phyloP scores from a whole-genome alignment of 2,888 invertebrate genomes.

The Diplazon laetatorius region DNA sequence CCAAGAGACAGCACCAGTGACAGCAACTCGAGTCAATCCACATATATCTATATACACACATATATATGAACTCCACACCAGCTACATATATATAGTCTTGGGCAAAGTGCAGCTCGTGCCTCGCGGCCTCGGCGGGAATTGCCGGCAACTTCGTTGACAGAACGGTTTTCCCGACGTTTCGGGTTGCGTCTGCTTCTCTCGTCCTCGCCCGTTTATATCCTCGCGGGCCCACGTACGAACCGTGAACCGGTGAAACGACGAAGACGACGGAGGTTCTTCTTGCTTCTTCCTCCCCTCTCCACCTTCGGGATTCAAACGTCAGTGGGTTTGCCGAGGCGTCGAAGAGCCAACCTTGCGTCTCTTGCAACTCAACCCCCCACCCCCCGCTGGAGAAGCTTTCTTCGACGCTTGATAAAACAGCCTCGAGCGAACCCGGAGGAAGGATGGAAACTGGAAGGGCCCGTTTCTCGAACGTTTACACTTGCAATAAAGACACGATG shows the following conservation, averaged over 20 bases:
- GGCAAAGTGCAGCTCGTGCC: constrained; percentile 11
- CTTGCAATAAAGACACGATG: constrained; percentile 55
- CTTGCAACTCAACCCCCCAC: constrained; percentile 17
- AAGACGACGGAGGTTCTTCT: constrained; percentile 31
- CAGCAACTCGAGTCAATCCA: constrained; percentile 24
- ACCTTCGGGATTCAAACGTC: constrained; percentile 46
- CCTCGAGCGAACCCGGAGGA: constrained; percentile 33
- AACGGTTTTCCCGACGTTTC: constrained; percentile 53
- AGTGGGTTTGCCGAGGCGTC: constrained; percentile 34
- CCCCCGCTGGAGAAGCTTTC: constrained; percentile 43
- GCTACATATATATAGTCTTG: neutral
- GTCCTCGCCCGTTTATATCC: constrained; percentile 29
- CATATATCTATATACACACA: constrained; percentile 24
- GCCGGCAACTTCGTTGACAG: constrained; percentile 64
- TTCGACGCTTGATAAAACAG: constrained; percentile 53
- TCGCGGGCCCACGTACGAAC: constrained; percentile 1
- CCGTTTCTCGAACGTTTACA: constrained; percentile 40
- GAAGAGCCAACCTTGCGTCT: constrained; percentile 2
- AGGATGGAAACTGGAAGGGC: constrained; percentile 11
- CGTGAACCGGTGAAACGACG: constrained; percentile 46
- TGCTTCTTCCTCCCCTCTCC: constrained; percentile 17
- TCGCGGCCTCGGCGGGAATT: constrained; percentile 54
- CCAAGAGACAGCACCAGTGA: neutral
- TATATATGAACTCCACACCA: neutral
- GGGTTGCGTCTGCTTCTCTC: constrained; percentile 41